Base-by-base conservation (phyloP, 2,113 vertebrate genomes). In the Oreamnos americanus region DNA sequence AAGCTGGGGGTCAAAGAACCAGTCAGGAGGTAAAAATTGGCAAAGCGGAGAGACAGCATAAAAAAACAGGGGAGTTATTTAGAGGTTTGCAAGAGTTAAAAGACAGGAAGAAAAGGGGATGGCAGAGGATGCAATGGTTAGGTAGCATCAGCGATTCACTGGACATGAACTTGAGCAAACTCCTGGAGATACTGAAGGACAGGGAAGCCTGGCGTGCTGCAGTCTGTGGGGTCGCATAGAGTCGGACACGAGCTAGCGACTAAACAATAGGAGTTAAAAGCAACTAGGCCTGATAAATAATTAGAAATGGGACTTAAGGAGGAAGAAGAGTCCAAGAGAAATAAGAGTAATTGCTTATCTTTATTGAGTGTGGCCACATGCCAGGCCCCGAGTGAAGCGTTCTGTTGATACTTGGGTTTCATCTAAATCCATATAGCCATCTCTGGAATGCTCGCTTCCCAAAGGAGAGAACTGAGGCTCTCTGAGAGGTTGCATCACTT, bases 361-460 rank as follows among this genome's bases (percentile, higher is more conserved):
- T 78, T 55, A 7, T 5, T 51, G 39, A 71, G 16, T 0, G 4
- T 21, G 2, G 5, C 19, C 0, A 6, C 8, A 11, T 23, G 53
- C 64, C 39, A 55, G n/a, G 21, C 15, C 9, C 49, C 17, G 28
- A 19, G 26, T 3, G 28, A n/a, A 2, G 36, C 14, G 0, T n/a
- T 19, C 30, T 23, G 71, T 43, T 43, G 71, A 43, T 43, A 6
- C 62, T 39, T 30, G 2, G 28, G 43, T 71, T 95, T 36, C 90
- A 49, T 36, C 45, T 23, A 67, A 57, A 58, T 74, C 33, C 23
- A 1, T 39, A 45, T 25, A 28, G 17, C 43, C 12, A 33, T 84
- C 36, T 67, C 60, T 26, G 28, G 49, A 36, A 78, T 55, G 30
- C 2, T 1, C 19, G 9, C 16, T 85, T 92, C 43, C 78, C 55